Conservation (phyloP, 1,140 invertebrate species). For the Thaumatotibia leucotreta region DNA sequence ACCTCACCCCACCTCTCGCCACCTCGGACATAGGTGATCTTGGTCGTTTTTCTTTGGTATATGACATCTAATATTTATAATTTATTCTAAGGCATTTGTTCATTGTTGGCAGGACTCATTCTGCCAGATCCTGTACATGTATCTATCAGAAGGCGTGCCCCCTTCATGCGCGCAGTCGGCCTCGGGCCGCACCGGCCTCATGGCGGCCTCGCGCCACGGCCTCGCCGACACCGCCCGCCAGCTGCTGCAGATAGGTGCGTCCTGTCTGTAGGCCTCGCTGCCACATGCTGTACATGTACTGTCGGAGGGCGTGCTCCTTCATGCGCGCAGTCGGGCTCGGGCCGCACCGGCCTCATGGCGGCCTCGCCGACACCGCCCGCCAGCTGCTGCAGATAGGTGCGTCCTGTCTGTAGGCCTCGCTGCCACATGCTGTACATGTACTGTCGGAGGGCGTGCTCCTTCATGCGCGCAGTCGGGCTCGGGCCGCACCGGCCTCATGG, state of each 20-base stretch:
- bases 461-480: slow-evolving; percentile 82
- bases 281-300: slow-evolving; percentile 86
- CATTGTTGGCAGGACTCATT: slow-evolving; percentile 74
- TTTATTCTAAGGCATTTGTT: no score
- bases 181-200: slow-evolving; percentile 84
- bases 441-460: slow-evolving; percentile 84
- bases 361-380: slow-evolving; percentile 80
- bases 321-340: slow-evolving; percentile 82
- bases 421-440: slow-evolving; percentile 86
- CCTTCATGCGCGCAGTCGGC: slow-evolving; percentile 82
- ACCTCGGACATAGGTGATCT: background rate
- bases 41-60: background rate
- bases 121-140: slow-evolving; percentile 84
- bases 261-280: slow-evolving; percentile 66
- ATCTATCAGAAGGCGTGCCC: slow-evolving; percentile 84
- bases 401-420: slow-evolving; percentile 55
- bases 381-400: slow-evolving; percentile 79
- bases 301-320: slow-evolving; percentile 84
- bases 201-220: slow-evolving; percentile 85
- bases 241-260: slow-evolving; percentile 77
- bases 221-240: slow-evolving; percentile 81
- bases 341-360: slow-evolving; percentile 86
- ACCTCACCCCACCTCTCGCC: no score
- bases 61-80: background rate
- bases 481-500: slow-evolving; percentile 86